Conservation (phyloP, 2,888 invertebrate genomes). For the Zygaena filipendulae region DNA sequence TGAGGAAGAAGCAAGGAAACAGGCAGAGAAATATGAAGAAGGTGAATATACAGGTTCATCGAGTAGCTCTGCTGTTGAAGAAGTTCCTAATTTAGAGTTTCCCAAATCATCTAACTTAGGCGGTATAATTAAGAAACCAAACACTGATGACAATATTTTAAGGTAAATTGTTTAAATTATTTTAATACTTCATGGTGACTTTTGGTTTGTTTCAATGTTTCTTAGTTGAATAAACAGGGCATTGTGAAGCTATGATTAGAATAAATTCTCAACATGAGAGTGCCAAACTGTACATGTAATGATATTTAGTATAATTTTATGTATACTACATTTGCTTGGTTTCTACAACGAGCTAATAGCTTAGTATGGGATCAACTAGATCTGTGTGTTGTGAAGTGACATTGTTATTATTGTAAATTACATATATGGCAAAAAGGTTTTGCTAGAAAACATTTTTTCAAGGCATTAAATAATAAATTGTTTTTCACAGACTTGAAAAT, state of each 20-base stretch:
- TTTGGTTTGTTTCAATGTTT: no score
- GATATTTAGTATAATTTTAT: no score
- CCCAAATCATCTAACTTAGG: conserved; percentile 58
- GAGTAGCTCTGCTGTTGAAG: conserved; percentile 40
- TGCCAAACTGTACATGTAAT: no score
- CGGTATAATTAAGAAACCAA: conserved; percentile 53
- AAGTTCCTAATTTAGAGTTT: conserved; percentile 45
- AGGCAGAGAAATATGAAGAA: conserved; percentile 71
- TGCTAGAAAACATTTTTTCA: background rate
- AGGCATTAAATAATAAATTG: background rate
- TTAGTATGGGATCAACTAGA: no score
- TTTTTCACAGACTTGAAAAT: conserved; percentile 33
- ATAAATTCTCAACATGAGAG: no score
- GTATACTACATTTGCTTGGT: no score
- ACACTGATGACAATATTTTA: conserved; percentile 63
- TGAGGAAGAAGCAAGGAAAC: conserved; percentile 71
- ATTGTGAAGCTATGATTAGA: no score
- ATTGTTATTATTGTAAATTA: no score
- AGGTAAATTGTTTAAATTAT: conserved; percentile 35
- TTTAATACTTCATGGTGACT: conserved; percentile 1
- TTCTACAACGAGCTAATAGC: no score
- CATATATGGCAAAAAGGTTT: background rate
- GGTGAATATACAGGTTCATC: conserved; percentile 69
- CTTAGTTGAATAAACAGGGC: no score
- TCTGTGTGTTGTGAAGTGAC: no score